Evolutionary conservation across 1,140 invertebrate species (phyloP).

Genomic region (Drosophila virilis): DNA sequence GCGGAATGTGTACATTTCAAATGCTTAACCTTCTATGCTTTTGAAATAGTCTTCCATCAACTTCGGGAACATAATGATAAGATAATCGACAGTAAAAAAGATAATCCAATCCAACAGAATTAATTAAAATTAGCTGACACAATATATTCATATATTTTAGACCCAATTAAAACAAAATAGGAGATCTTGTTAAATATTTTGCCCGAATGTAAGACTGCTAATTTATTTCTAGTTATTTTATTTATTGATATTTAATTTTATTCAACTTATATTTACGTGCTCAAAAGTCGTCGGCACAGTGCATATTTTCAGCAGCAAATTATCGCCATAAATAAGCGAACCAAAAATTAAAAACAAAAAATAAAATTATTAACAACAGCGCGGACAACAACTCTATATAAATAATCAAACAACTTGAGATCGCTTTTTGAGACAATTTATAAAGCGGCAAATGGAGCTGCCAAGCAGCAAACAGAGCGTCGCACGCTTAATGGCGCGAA

Average conservation of each 20-base stretch:
- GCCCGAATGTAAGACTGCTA: slow-evolving; percentile 48
- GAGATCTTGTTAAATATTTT: slow-evolving; percentile 15
- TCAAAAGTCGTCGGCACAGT: slow-evolving; percentile 59
- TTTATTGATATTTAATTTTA: slow-evolving; percentile 46
- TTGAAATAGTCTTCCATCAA: slow-evolving; percentile 10
- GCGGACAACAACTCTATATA: slow-evolving; percentile 43
- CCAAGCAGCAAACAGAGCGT: slow-evolving; percentile 55
- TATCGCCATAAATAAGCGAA: slow-evolving; percentile 70
- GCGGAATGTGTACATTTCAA: slow-evolving; percentile 2
- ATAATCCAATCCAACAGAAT: not conserved
- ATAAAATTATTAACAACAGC: slow-evolving; percentile 65
- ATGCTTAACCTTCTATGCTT: slow-evolving; percentile 8
- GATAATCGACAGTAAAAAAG: slow-evolving; percentile 10
- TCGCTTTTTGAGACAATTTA: slow-evolving; percentile 44
- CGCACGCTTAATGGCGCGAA: slow-evolving; percentile 75
- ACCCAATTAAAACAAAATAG: not conserved
- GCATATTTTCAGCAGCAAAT: slow-evolving; percentile 67
- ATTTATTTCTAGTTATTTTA: slow-evolving; percentile 50
- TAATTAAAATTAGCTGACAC: not conserved
- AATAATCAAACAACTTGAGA: slow-evolving; percentile 42
- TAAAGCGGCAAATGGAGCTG: slow-evolving; percentile 49
- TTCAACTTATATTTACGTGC: slow-evolving; percentile 59
- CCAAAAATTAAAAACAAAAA: slow-evolving; percentile 45
- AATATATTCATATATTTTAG: not conserved
- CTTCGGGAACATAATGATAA: slow-evolving; percentile 13